Base-by-base conservation (phyloP, 2,888 invertebrate genomes). In the Reticulitermes lucifugus region DNA sequence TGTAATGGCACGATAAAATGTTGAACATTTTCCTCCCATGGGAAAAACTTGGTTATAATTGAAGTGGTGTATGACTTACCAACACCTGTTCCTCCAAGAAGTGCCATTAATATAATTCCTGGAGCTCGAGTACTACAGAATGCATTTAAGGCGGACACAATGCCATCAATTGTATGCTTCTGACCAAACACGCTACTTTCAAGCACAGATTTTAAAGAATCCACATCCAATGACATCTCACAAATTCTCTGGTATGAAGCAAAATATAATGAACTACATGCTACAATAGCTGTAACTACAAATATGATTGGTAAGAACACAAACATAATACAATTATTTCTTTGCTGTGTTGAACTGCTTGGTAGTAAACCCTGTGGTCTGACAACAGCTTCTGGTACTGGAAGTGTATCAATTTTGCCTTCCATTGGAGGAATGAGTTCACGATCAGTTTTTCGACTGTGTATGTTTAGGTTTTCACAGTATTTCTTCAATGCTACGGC, bases 31-130 rank as follows among this genome's bases (percentile, higher is more conserved):
- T 51, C 18, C 5, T 65, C 25, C 85, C 85, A 83, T 21, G 79
- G 71, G 22, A 85, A 85, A 55, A 59, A 43, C 29, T 85, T 55
- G 18, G 51, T 59, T 59, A 85, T 65, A 59, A 85, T n/a, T 21
- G 83, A 83, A 9, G 85, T 77, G 9, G 83, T 70, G 35, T 83
- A 85, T 12, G 85, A 79, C 35, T 85, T 85, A 41, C 85, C 85
- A 51, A 85, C 83, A 51, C 85, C 85, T 51, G 77, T 85, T 29
- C 71, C 79, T 29, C 85, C 85, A 35, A 41, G 29, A 46, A 85
- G 12, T 55, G 75, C 71, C 41, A 85, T 71, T 25, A 83, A 79
- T 51, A 83, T 35, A 60, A 85, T 41, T 41, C 71, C 79, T 35
- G 77, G 55, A 14, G 60, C 43, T 18, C 71, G 18, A 0, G 41